A percentile compares a stretch with the other conserved stretches of the same genome.
phyloP scores from a whole-genome alignment of 2,113 vertebrate genomes.

The Corythornis madagascariensis region DNA sequence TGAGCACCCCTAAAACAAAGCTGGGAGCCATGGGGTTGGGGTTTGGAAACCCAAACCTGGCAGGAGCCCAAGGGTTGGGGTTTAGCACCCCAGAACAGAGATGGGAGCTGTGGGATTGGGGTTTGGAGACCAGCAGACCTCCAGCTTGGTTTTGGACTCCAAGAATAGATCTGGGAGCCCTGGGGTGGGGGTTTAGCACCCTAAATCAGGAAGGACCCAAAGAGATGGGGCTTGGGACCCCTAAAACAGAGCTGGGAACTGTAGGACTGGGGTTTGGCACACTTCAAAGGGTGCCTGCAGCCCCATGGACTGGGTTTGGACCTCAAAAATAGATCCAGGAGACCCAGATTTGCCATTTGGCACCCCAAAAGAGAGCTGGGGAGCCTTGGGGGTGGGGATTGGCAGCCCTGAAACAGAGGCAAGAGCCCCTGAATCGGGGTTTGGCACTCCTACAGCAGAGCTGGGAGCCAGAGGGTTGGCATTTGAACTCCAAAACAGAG shows the following conservation, averaged over 20 bases:
- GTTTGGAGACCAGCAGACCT: not conserved
- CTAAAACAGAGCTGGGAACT: not conserved
- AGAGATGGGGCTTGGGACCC: not conserved
- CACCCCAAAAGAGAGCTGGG: not conserved
- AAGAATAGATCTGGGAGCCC: too few species aligned
- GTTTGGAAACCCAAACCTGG: not conserved
- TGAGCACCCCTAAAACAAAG: not conserved
- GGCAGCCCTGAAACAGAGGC: not conserved
- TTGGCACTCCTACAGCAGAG: not conserved
- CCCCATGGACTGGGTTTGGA: too few species aligned
- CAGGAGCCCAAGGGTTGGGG: not conserved
- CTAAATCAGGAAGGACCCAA: not conserved
- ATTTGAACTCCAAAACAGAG: not conserved
- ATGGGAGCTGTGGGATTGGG: rapidly evolving
- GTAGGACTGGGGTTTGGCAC: too few species aligned
- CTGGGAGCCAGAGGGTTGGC: rapidly evolving
- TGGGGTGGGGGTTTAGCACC: not conserved
- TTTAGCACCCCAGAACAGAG: too few species aligned
- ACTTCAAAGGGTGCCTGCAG: conserved; percentile 73
- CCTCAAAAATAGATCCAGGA: conserved; percentile 77
- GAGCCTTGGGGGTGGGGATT: not conserved
- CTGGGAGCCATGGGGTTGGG: rapidly evolving
- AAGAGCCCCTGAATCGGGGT: rapidly evolving
- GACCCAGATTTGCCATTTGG: rapidly evolving
- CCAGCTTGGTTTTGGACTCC: not conserved